Conservation (phyloP, 1,140 invertebrate species). For the Drosophila rufa region DNA sequence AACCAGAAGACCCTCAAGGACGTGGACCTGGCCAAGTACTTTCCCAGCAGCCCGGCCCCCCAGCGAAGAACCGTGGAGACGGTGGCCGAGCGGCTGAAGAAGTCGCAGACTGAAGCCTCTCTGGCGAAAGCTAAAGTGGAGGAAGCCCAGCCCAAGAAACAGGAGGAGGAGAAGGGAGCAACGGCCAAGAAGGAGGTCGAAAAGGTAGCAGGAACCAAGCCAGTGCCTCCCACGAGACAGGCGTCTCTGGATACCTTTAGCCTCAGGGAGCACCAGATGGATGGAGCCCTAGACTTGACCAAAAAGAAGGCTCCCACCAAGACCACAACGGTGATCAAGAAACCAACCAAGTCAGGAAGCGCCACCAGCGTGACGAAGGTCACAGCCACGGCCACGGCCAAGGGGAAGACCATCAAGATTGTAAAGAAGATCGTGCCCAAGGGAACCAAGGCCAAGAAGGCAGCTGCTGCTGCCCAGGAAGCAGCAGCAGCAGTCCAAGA, state of each 20-base stretch:
- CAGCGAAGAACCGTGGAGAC: slow-evolving; percentile 74
- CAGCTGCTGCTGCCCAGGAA: slow-evolving; percentile 46
- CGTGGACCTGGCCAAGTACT: slow-evolving; percentile 81
- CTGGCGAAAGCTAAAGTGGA: slow-evolving; percentile 19
- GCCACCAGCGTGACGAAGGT: slow-evolving; percentile 43
- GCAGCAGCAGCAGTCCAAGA: neutral
- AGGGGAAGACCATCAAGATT: slow-evolving; percentile 71
- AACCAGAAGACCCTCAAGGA: slow-evolving; percentile 82
- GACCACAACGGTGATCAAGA: slow-evolving; percentile 21
- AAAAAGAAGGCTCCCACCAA: slow-evolving; percentile 67
- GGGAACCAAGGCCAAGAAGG: slow-evolving; percentile 72
- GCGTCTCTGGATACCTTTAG: slow-evolving; percentile 68
- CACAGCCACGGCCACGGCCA: slow-evolving; percentile 44
- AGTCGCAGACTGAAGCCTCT: slow-evolving; percentile 69
- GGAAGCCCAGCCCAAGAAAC: neutral
- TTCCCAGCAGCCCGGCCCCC: slow-evolving; percentile 76
- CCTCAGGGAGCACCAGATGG: slow-evolving; percentile 76
- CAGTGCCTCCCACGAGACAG: slow-evolving; percentile 60
- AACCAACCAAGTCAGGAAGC: slow-evolving; percentile 20
- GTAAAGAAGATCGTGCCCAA: slow-evolving; percentile 81
- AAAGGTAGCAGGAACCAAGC: slow-evolving; percentile 35
- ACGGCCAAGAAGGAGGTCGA: neutral
- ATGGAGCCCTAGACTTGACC: slow-evolving; percentile 75
- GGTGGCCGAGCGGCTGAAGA: slow-evolving; percentile 74
- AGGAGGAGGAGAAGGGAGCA: neutral